Evolutionary conservation across 1,140 invertebrate genomes (phyloP), one percentile per base, ranked within the genome.

Genomic region (Phortica variegata): DNA sequence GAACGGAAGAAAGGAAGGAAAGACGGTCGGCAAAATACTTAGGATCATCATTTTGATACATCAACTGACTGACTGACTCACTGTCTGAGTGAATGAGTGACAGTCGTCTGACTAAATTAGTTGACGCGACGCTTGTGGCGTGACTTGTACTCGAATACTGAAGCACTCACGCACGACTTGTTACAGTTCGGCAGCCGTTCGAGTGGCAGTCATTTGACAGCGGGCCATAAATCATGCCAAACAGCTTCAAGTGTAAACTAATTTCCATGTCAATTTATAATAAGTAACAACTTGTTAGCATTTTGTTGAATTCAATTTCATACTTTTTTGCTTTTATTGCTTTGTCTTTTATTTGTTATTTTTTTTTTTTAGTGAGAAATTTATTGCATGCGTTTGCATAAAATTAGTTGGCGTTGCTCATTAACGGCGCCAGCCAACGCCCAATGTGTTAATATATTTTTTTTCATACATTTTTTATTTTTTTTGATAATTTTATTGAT

Each of bases 181-280:
- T 10, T 44, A 29, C 45, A 49, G 51, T 58, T 58, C 58, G 63
- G 63, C 69, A 68, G 63, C 56, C 61, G 69, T 65, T 69, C 65
- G 69, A 54, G 60, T 68, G 63, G 63, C 63, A 68, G 57, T 58
- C 63, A 55, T 53, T 52, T 59, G 63, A 68, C 63, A 68, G 63
- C 60, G 65, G 65, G 63, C 60, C 63, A 68, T 68, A 68, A 68
- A 68, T 68, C 63, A 68, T 52, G 54, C 65, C 60, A 61, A 66
- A 59, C 62, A 59, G 62, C 61, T 68, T 63, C 60, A 69, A 68
- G 63, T 68, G 63, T 62, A 69, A 68, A 63, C 63, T 68, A 68
- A 68, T 68, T 68, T 68, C 63, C 63, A 68, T 68, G 63, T 68
- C 63, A 63, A 68, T 68, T 68, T 68, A 68, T 68, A 68, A 68